A percentile compares a stretch with the other conserved stretches of the same genome.
Conservation (phyloP, 1,140 invertebrate genomes). For the Euborellia annulipes region DNA sequence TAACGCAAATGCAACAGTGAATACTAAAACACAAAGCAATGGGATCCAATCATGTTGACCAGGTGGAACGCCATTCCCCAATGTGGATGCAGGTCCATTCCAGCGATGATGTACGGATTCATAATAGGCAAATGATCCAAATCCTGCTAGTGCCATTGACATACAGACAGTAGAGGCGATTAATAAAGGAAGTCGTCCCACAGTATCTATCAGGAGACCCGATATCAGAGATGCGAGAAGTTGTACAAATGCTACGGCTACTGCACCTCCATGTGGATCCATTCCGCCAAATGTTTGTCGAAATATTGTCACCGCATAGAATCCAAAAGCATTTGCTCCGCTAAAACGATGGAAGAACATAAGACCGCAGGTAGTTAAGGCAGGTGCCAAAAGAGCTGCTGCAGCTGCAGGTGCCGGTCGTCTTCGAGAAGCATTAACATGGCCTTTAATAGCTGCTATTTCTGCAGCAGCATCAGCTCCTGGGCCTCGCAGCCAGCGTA, state of each 20-base stretch:
- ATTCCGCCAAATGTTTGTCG: conserved; percentile 57
- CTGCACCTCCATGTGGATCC: conserved; percentile 66
- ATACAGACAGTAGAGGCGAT: conserved; percentile 68
- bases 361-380: conserved; percentile 61
- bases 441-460: conserved; percentile 43
- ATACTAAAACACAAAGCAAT: conserved; percentile 60
- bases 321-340: conserved; percentile 65
- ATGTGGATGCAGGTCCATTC: neutral
- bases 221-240: conserved; percentile 59
- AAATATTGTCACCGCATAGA: conserved; percentile 67
- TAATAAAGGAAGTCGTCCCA: conserved; percentile 56
- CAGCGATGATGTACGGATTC: conserved; percentile 25
- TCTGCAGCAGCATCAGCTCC: conserved; percentile 55
- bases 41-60: conserved; percentile 61
- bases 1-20: conserved; percentile 68
- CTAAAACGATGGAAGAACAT: conserved; percentile 76
- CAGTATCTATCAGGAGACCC: conserved; percentile 60
- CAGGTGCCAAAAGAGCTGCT: conserved; percentile 42
- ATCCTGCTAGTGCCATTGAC: conserved; percentile 60
- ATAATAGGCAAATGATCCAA: conserved; percentile 65
- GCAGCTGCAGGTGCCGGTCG: conserved; percentile 32
- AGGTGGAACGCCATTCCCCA: neutral
- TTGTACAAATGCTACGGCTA: conserved; percentile 61
- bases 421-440: conserved; percentile 37
- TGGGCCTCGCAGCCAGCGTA: conserved; percentile 58